A percentile compares a stretch with the other conserved stretches of the same genome.
phyloP scores from a whole-genome alignment of 2,797 vertebrate genomes.

The Hippopotamyrus pictus region DNA sequence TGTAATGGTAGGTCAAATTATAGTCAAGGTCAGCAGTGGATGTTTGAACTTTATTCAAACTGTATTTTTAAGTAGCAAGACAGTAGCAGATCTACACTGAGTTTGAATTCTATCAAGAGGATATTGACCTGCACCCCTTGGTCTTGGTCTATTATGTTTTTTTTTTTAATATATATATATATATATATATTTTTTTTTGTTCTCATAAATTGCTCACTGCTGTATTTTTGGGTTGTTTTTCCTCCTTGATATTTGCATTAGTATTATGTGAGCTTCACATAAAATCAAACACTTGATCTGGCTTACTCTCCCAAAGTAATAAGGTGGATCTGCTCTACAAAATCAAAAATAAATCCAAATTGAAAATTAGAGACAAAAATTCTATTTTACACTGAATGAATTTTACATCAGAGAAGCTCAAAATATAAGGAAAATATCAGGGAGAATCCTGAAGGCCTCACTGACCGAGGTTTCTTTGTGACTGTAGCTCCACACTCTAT shows the following conservation, averaged over 20 bases:
- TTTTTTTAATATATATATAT: slow-evolving; percentile 40
- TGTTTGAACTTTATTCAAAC: slow-evolving; percentile 40
- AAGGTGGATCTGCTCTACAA: neutral
- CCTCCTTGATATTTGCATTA: slow-evolving; percentile 49
- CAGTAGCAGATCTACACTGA: slow-evolving; percentile 17
- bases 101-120: slow-evolving; percentile 46
- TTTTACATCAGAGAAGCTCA: slow-evolving; percentile 9
- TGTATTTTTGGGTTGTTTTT: slow-evolving; percentile 36
- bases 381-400: neutral
- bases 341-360: neutral
- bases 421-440: slow-evolving; percentile 41
- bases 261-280: slow-evolving; percentile 27
- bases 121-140: slow-evolving; percentile 41
- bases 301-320: neutral
- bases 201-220: slow-evolving; percentile 40
- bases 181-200: no score
- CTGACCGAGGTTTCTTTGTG: slow-evolving; percentile 41
- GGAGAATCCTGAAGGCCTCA: slow-evolving; percentile 38
- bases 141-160: slow-evolving; percentile 42
- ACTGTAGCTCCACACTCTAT: slow-evolving; percentile 30
- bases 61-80: neutral
- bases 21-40: slow-evolving; percentile 18
- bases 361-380: neutral
- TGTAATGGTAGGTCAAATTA: slow-evolving; percentile 49
- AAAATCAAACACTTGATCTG: slow-evolving; percentile 22